Evolutionary conservation across 2,888 invertebrate species (phyloP), one percentile per base, ranked within the genome.

Genomic region (Apotomis turbidana): DNA sequence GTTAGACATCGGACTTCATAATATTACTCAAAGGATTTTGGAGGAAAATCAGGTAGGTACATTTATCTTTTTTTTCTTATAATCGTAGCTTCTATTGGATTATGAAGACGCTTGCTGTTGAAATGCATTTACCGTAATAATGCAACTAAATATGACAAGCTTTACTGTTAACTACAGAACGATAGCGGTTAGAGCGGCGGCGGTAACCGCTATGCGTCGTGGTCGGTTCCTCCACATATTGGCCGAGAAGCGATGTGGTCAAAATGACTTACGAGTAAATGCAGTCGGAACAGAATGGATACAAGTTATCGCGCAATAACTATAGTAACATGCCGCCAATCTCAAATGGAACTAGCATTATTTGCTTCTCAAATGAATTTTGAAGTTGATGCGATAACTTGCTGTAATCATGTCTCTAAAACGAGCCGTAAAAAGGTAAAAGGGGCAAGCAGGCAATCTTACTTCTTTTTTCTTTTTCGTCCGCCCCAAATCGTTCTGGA

Each of bases 381-480:
- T 76, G 87, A 84, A 81, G 77, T 71, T 81, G 80, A 87, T 89
- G 93, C 94, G 93, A 94, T 94, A 93, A 93, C 93, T 93, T 90
- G 91, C 86, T 90, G 80, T 81, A 78, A 83, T 82, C 78, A 79
- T 83, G 87, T 86, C 81, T 90, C 92, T 93, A 94, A 91, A 93
- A 93, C 90, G 92, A 93, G 90, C 90, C 86, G 87, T 91, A 90
- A 91, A 90, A 86, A 91, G 88, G 90, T 91, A 91, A 90, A 92
- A 91, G 91, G 94, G 93, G 93, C 93, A 93, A 93, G 89, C 94
- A 93, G 94, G 94, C 95, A 95, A 94, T 96, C 97, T 97, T 97
- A 97, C 97, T 97, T 97, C 97, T 97, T 97, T 97, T 97, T 97
- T 97, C 97, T 97, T 97, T 97, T 97, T 97, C 97, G 97, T 97